Base-by-base conservation (phyloP, 2,797 vertebrate species). In the Trachops cirrhosus region DNA sequence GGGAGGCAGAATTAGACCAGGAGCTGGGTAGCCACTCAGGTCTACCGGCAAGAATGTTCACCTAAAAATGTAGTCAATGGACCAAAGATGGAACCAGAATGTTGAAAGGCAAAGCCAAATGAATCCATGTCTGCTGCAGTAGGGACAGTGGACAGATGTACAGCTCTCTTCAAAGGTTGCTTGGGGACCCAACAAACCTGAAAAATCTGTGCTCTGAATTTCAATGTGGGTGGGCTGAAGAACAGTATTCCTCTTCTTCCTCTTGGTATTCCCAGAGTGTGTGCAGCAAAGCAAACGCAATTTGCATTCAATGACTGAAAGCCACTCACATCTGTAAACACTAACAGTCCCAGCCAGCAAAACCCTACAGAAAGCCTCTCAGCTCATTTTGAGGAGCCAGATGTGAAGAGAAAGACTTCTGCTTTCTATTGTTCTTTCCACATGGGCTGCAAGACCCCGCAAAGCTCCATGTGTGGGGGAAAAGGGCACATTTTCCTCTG, bases 231-330 rank as follows among this genome's bases (percentile, higher is more conserved):
- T 95, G 93, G 83, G 87, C 54, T 0, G 59, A 95, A 91, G 59
- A 91, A 64, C 75, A 68, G 19, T 86, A 78, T 90, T 88, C 87
- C 44, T 54, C 52, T 37, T 67, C 79, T 44, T 92, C 84, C 74
- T 93, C 79, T 89, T 68, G 78, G 37, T 93, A 96, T 98, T 97
- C 95, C 96, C 95, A 96, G 92, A 78, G 93, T 73, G 54, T 16
- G 44, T 0, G 0, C 62, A 77, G 48, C 32, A 93, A 98, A 92
- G 93, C 71, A 71, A 86, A 92, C 79, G 57, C 86, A 89, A 97
- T 97, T 97, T 97, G 95, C 96, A 96, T 97, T n/a, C 95, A 93
- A 94, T 95, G 70, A 54, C 97, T 96, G 92, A 97, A 97, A 96
- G 85, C 75, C 89, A 96, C 79, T 89, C 75, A 91, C 92, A 93